phyloP scores from a whole-genome alignment of 1,140 invertebrate genomes.

The Eufriesea mexicana region DNA sequence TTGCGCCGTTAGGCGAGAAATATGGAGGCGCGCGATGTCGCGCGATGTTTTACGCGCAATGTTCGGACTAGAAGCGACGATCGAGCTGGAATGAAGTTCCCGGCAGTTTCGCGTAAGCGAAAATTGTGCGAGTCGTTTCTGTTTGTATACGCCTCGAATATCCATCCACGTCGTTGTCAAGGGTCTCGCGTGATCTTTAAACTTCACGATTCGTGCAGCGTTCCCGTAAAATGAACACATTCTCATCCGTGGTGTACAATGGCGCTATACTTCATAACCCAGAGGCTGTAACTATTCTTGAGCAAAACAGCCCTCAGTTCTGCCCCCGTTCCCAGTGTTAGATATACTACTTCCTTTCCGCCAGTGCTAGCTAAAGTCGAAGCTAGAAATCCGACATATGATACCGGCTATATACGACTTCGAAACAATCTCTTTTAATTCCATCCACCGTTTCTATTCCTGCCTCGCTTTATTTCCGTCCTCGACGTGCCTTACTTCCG shows the following conservation, averaged over 20 bases:
- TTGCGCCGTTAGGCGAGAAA: neutral
- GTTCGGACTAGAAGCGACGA: neutral
- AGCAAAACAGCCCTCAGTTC: slow-evolving; percentile 28
- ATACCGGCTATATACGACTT: neutral
- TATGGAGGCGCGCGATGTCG: neutral
- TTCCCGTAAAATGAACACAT: slow-evolving; percentile 17
- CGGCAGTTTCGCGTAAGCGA: neutral
- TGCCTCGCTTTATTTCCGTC: neutral
- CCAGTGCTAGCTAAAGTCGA: neutral
- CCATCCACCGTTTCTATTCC: neutral
- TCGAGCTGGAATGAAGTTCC: neutral
- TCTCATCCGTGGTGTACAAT: slow-evolving; percentile 16
- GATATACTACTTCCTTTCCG: slow-evolving; percentile 7
- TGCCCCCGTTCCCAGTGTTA: slow-evolving; percentile 8
- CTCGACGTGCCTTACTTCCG: neutral
- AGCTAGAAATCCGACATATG: neutral
- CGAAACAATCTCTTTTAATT: neutral
- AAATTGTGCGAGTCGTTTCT: neutral
- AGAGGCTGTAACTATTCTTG: slow-evolving; percentile 21
- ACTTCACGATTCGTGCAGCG: neutral
- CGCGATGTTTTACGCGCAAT: neutral
- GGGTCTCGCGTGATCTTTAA: slow-evolving; percentile 4
- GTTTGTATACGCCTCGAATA: neutral
- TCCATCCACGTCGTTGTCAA: neutral
- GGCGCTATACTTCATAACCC: slow-evolving; percentile 20